Conservation (phyloP, 2,797 vertebrate genomes). For the Pteropus rufus region DNA sequence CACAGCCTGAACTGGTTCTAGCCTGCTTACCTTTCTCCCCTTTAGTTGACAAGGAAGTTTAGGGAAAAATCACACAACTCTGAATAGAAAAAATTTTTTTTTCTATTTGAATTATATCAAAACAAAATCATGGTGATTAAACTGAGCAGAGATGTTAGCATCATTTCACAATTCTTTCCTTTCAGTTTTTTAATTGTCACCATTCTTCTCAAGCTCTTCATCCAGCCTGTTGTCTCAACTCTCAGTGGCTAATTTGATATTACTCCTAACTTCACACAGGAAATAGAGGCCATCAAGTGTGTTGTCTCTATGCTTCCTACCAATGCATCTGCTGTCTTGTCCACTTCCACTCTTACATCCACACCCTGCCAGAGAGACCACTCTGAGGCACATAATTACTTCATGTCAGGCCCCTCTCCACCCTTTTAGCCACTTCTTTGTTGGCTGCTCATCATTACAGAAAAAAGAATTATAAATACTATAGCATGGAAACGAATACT, state of each 20-base stretch:
- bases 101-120: neutral
- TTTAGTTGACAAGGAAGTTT: neutral
- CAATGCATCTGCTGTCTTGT: neutral
- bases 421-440: neutral
- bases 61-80: neutral
- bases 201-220: neutral
- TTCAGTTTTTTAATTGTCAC: neutral
- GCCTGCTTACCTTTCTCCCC: neutral
- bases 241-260: neutral
- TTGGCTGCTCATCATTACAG: neutral
- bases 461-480: neutral
- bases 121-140: neutral
- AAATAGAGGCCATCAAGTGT: neutral
- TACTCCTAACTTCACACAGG: neutral
- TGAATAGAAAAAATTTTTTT: neutral
- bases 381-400: neutral
- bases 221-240: neutral
- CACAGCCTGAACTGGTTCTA: neutral
- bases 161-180: neutral
- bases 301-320: neutral
- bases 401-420: neutral
- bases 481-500: neutral
- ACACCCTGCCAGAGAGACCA: neutral
- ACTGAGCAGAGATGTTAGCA: neutral
- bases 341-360: neutral